Evolutionary conservation across 2,113 vertebrate genomes (phyloP).

Genomic region (Ctenomys sociabilis): DNA sequence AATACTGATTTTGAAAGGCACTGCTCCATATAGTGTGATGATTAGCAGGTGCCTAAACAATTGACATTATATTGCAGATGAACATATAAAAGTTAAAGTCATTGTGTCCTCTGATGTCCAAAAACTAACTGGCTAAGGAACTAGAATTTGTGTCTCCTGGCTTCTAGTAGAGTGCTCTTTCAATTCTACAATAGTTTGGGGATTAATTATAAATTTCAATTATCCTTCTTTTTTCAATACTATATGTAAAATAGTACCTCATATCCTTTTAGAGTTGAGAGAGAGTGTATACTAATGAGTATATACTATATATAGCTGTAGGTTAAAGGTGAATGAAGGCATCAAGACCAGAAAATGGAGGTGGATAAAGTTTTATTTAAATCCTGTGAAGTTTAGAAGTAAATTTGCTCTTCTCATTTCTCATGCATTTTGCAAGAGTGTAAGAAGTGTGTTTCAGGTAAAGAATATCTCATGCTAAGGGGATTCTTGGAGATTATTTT

Average conservation of each 20-base stretch:
- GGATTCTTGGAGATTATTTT: neutral
- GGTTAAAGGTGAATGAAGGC: constrained; percentile 54
- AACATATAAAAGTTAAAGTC: constrained; percentile 1
- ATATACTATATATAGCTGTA: constrained; percentile 42
- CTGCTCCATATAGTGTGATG: neutral
- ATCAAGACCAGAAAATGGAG: constrained; percentile 38
- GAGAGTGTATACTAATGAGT: constrained; percentile 60
- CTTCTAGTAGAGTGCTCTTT: neutral
- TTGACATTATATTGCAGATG: neutral
- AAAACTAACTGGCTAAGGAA: neutral
- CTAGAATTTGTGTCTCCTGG: neutral
- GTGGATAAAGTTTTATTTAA: neutral
- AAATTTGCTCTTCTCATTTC: neutral
- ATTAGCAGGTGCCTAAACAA: neutral
- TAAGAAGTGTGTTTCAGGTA: neutral
- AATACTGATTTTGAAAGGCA: neutral
- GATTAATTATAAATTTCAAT: constrained; percentile 50
- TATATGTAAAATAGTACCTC: constrained; percentile 30
- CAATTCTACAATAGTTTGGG: neutral
- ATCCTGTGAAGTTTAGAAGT: neutral
- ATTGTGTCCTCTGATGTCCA: neutral
- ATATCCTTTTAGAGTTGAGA: constrained; percentile 52
- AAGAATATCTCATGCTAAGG: neutral
- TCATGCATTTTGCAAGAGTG: neutral
- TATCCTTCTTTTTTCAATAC: constrained; percentile 34